These are phyloP conservation scores for Epinotia nisella DNA, from an alignment of 2,888 invertebrate species.

Conservation along the genomic window DNA sequence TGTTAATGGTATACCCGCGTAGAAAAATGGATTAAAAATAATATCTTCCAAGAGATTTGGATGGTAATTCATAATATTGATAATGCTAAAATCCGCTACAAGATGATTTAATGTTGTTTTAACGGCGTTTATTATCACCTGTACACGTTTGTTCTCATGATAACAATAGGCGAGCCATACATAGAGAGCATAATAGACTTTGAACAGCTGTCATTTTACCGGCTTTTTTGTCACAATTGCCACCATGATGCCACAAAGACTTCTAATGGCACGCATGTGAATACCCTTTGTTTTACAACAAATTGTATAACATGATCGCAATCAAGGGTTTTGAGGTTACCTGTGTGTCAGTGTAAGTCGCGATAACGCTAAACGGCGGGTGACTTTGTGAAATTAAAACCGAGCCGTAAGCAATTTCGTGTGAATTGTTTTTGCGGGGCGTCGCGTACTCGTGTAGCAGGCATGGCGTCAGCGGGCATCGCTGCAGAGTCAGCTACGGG, in stretches of 20 bases:
- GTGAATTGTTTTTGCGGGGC: slow-evolving; percentile 53
- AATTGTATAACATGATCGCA: slow-evolving; percentile 30
- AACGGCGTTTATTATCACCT: slow-evolving; percentile 29
- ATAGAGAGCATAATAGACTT: slow-evolving; percentile 42
- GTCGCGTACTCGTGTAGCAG: slow-evolving; percentile 46
- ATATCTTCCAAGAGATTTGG: not conserved
- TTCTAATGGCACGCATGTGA: slow-evolving; percentile 60
- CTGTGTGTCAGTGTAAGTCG: slow-evolving; percentile 16
- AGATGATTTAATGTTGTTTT: slow-evolving; percentile 28
- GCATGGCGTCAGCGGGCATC: slow-evolving; percentile 54
- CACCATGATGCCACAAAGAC: slow-evolving; percentile 57
- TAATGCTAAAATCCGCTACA: slow-evolving; percentile 5
- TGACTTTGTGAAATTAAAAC: slow-evolving; percentile 49
- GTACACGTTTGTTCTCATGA: slow-evolving; percentile 30
- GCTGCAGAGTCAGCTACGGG: slow-evolving; percentile 61
- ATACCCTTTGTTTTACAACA: slow-evolving; percentile 56
- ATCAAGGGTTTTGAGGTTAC: slow-evolving; percentile 30
- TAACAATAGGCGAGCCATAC: slow-evolving; percentile 30
- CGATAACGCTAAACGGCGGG: slow-evolving; percentile 36
- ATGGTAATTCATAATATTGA: not conserved
- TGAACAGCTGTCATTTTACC: slow-evolving; percentile 50
- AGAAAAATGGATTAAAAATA: not conserved
- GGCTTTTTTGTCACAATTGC: slow-evolving; percentile 52
- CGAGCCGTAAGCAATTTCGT: slow-evolving; percentile 50
- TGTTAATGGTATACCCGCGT: not conserved